Conservation (phyloP, 2,113 vertebrate genomes). For the Trematomus loennbergii region DNA sequence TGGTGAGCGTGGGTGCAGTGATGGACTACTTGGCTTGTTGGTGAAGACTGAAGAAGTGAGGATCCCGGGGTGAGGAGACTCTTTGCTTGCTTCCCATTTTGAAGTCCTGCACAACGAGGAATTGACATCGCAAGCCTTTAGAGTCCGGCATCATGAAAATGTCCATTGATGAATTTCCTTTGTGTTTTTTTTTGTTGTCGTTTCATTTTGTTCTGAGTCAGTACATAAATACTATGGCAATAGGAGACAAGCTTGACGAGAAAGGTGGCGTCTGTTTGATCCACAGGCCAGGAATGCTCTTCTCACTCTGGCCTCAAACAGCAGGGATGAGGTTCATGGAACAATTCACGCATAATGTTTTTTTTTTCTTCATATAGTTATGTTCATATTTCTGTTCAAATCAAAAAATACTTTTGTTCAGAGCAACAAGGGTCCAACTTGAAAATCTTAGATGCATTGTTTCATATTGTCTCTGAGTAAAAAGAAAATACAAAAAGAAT, state of each 20-base stretch:
- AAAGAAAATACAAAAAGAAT: conserved; percentile 68
- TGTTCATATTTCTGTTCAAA: conserved; percentile 77
- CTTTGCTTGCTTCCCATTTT: conserved; percentile 54
- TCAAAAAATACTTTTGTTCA: conserved; percentile 76
- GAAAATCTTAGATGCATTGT: conserved; percentile 52
- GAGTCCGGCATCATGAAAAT: conserved; percentile 60
- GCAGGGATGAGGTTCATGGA: conserved; percentile 70
- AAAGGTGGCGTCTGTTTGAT: conserved; percentile 66
- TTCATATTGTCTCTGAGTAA: conserved; percentile 72
- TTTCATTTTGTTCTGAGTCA: conserved; percentile 59
- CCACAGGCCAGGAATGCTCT: conserved; percentile 61
- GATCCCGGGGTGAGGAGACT: conserved; percentile 42
- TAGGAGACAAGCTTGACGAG: conserved; percentile 66
- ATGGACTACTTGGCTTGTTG: conserved; percentile 76
- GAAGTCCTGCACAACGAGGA: conserved; percentile 59
- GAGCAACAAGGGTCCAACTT: conserved; percentile 71
- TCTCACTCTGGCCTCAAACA: conserved; percentile 72
- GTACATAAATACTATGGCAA: conserved; percentile 70
- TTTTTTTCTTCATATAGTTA: conserved; percentile 53
- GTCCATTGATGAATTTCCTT: conserved; percentile 60
- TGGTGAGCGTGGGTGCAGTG: conserved; percentile 52
- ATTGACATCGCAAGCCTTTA: conserved; percentile 53
- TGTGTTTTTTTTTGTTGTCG: conserved; percentile 14
- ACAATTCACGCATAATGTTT: conserved; percentile 68
- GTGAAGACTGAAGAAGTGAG: conserved; percentile 65